A percentile compares a stretch with the other conserved stretches of the same genome.
phyloP scores from a whole-genome alignment of 2,113 vertebrate genomes.

The Anarrhichthys ocellatus region DNA sequence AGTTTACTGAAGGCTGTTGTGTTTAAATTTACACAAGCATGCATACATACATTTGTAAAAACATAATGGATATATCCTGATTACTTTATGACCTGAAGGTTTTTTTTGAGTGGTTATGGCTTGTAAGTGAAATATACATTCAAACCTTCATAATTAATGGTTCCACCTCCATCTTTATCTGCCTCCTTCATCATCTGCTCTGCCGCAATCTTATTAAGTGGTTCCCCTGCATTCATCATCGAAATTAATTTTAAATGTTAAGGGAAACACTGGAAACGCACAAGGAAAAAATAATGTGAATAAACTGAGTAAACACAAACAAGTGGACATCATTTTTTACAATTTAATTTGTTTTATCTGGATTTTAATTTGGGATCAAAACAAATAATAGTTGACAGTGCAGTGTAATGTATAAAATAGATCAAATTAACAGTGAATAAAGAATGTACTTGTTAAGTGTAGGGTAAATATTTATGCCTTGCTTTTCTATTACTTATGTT shows the following conservation, averaged over 20 bases:
- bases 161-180: conserved; percentile 77
- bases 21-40: background rate
- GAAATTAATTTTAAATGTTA: background rate
- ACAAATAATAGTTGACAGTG: background rate
- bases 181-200: conserved; percentile 84
- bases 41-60: background rate
- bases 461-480: background rate
- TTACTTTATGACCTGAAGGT: background rate
- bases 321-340: background rate
- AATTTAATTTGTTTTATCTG: background rate
- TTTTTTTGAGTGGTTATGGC: background rate
- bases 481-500: background rate
- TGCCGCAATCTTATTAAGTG: conserved; percentile 75
- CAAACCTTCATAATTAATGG: conserved; percentile 79
- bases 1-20: background rate
- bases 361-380: conserved; percentile 3
- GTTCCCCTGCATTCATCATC: conserved; percentile 79
- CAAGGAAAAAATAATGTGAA: background rate
- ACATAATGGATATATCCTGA: background rate
- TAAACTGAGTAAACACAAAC: background rate
- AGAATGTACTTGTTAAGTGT: background rate
- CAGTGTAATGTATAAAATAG: background rate
- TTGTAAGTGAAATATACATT: background rate
- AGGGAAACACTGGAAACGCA: background rate
- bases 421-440: background rate